Evolutionary conservation across 2,113 vertebrate genomes (phyloP).

Genomic region (Dasypus novemcinctus): DNA sequence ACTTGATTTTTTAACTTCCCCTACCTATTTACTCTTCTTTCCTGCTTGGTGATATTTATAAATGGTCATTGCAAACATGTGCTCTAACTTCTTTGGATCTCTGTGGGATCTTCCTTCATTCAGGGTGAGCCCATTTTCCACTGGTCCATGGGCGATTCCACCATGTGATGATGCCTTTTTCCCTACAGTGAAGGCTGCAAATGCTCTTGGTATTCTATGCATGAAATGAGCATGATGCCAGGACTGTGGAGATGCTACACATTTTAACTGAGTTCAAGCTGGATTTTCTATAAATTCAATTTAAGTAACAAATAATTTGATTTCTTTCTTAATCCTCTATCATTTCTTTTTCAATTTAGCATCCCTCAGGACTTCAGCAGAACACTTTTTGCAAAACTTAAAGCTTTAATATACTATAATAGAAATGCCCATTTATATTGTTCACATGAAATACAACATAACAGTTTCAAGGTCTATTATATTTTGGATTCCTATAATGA

Average conservation of each 20-base stretch:
- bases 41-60: background rate
- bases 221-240: background rate
- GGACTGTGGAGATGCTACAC: background rate
- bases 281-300: background rate
- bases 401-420: background rate
- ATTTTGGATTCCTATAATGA: background rate
- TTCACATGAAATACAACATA: background rate
- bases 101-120: background rate
- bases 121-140: background rate
- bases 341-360: background rate
- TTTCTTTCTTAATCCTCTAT: background rate
- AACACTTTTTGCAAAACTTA: background rate
- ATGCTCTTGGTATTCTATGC: rapidly evolving
- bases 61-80: background rate
- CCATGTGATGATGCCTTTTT: background rate
- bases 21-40: background rate
- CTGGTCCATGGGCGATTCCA: background rate
- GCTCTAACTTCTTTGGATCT: background rate
- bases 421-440: background rate
- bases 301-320: background rate
- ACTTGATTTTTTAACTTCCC: background rate
- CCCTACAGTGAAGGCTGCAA: background rate
- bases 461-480: background rate
- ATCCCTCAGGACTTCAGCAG: background rate
- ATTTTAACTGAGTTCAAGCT: background rate